Evolutionary conservation across 2,888 invertebrate species (phyloP), one percentile per base, ranked within the genome.

Genomic region (Amiota mariae): DNA sequence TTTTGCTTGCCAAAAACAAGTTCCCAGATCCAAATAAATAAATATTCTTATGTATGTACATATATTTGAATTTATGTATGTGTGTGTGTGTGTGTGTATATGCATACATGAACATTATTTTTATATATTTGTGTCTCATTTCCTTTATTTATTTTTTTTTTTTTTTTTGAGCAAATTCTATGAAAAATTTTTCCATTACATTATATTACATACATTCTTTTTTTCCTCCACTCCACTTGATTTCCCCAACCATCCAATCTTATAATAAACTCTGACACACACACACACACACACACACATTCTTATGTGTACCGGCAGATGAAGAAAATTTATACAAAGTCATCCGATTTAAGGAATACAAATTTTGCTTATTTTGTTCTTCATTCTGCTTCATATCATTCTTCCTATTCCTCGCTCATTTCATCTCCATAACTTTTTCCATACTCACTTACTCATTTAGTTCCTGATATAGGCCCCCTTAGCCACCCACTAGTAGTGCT

Each of bases 311-410:
- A 77, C 70, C 74, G 80, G 82, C 78, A 82, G 82, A n/a, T n/a
- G n/a, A 86, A 82, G 82, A 84, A 83, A 85, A 86, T 85, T 87
- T 88, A 86, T 87, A 88, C 88, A 88, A 88, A 88, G 87, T 88
- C 87, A 88, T 87, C 86, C 86, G 87, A 87, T 88, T 87, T 87
- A 88, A 88, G 87, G 86, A 84, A 88, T 88, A 88, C 87, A 87
- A 87, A 88, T 87, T 87, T 87, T 83, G 79, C 82, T 87, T 86
- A 85, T 87, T 87, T 87, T 80, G 75, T 80, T 68, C 47, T 64
- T 10, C 67, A 36, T 68, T 4, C 59, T 20, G 59, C 18, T 59
- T 59, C 59, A 13, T 48, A n/a, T 63, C 15, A 20, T 18, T 24
- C 63, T 48, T 61, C 20, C 49, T 48, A 18, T 61, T 49, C 49